Conservation (phyloP, 2,888 invertebrate genomes). For the Leptopilina myrica region DNA sequence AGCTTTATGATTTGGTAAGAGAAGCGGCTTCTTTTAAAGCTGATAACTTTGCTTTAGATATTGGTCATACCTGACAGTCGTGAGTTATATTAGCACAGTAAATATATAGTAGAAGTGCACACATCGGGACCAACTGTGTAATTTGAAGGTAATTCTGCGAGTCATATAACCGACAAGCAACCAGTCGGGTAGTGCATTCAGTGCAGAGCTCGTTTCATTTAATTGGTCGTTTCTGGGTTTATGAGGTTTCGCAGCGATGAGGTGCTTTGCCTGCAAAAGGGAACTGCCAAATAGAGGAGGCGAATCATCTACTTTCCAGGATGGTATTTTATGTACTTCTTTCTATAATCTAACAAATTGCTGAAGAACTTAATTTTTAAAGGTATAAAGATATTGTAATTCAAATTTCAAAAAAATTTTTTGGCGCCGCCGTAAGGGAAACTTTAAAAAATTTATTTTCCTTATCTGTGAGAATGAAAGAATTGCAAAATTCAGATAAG, state of each 20-base stretch:
- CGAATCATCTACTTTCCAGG: constrained; percentile 9
- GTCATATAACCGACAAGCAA: constrained; percentile 70
- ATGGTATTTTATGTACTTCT: not conserved
- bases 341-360: not conserved
- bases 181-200: constrained; percentile 59
- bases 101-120: constrained; percentile 67
- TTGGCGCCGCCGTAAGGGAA: too few species aligned
- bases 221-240: constrained; percentile 73
- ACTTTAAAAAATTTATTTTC: too few species aligned
- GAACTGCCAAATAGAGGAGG: not conserved
- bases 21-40: constrained; percentile 17
- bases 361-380: too few species aligned
- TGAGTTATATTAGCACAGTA: constrained; percentile 61
- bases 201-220: constrained; percentile 70
- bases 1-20: constrained; percentile 1
- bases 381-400: too few species aligned
- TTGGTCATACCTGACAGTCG: constrained; percentile 11
- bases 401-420: too few species aligned
- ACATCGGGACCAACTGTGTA: constrained; percentile 70
- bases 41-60: constrained; percentile 25
- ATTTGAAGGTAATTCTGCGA: constrained; percentile 72
- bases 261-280: constrained; percentile 34
- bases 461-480: too few species aligned
- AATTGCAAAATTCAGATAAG: not conserved
- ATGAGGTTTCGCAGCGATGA: constrained; percentile 68